Evolutionary conservation across 1,140 invertebrate species (phyloP).

Genomic region (Caenorhabditis tropicalis): DNA sequence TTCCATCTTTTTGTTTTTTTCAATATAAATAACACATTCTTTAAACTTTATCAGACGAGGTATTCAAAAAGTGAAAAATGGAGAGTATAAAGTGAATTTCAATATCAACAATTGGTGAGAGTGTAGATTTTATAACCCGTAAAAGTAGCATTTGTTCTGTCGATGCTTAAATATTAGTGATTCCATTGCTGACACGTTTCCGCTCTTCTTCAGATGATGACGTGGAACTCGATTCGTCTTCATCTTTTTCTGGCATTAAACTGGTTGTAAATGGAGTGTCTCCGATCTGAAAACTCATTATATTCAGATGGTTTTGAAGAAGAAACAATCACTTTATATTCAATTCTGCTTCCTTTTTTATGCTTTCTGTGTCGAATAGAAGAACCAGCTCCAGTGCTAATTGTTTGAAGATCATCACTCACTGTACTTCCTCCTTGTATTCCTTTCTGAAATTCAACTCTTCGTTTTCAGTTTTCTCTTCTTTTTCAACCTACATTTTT

Average conservation of each 20-base stretch:
- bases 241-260: slow-evolving; percentile 22
- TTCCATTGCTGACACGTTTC: slow-evolving; percentile 13
- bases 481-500: not conserved
- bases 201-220: slow-evolving; percentile 6
- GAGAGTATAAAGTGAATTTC: not conserved
- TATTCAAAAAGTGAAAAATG: slow-evolving; percentile 4
- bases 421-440: not conserved
- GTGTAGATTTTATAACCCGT: not conserved
- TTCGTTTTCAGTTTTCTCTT: not conserved
- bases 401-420: not conserved
- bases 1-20: not conserved
- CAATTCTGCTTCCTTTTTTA: not conserved
- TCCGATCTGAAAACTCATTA: not conserved
- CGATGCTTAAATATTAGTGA: not conserved
- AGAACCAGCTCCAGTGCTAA: not conserved
- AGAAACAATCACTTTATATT: not conserved
- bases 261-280: not conserved
- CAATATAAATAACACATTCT: not conserved
- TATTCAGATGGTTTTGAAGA: not conserved
- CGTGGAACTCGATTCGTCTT: not conserved
- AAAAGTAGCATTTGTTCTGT: no score
- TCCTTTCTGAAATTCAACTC: not conserved
- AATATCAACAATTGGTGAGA: not conserved
- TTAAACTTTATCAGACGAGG: not conserved
- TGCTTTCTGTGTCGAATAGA: not conserved